Conservation (phyloP, 1,140 invertebrate genomes). For the Polypedilum pembai region DNA sequence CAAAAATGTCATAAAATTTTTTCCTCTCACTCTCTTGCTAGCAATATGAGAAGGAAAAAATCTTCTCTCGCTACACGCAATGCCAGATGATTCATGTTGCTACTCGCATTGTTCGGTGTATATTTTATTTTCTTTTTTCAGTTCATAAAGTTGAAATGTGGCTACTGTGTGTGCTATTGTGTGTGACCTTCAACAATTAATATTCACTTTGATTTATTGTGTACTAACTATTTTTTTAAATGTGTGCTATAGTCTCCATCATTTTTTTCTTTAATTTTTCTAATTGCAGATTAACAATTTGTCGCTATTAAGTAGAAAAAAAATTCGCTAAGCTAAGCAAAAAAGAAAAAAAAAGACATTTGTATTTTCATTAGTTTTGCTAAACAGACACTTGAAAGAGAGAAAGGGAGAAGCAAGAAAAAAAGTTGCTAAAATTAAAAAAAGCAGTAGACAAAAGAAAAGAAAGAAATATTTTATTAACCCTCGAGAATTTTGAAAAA, state of each 20-base stretch:
- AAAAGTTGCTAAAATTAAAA: constrained; percentile 9
- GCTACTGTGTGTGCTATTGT: neutral
- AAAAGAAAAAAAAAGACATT: neutral
- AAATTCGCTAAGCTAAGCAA: constrained; percentile 10
- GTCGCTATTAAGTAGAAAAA: constrained; percentile 11
- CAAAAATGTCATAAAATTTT: constrained; percentile 18
- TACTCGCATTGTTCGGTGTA: neutral
- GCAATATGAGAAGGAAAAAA: neutral
- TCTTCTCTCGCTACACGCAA: neutral
- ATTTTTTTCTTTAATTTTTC: neutral
- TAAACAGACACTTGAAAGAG: neutral
- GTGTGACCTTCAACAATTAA: constrained; percentile 9
- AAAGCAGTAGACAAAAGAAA: neutral
- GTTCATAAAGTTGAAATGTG: neutral
- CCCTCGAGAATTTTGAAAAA: neutral
- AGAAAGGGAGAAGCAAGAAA: neutral
- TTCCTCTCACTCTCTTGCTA: neutral
- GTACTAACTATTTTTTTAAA: too few relatives aligned
- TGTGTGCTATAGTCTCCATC: neutral
- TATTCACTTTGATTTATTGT: neutral
- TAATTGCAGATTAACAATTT: constrained; percentile 14
- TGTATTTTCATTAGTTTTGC: constrained; percentile 1
- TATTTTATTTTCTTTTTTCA: neutral
- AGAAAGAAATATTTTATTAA: neutral
- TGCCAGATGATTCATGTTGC: constrained; percentile 10